Evolutionary conservation across 1,140 invertebrate genomes (phyloP).

Genomic region (Globodera ellingtonae): DNA sequence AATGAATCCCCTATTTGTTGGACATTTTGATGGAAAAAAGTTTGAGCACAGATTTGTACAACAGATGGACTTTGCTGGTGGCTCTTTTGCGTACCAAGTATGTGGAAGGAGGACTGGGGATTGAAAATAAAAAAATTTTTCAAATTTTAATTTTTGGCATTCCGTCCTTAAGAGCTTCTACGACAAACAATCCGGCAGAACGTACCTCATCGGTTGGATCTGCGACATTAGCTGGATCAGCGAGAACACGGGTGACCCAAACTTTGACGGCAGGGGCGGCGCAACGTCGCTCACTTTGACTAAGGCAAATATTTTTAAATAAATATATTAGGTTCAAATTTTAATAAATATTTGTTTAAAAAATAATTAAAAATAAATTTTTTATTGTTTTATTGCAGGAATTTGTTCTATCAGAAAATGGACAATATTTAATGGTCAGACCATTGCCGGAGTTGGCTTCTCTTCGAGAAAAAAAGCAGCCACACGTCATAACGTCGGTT

Average conservation of each 20-base stretch:
- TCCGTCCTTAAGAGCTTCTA: neutral
- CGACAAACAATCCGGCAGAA: neutral
- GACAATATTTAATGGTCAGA: no score
- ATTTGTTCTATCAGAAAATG: no score
- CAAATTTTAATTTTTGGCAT: neutral
- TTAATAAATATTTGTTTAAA: no score
- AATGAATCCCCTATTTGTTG: neutral
- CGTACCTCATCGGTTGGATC: neutral
- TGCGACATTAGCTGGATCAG: neutral
- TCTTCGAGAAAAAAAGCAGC: no score
- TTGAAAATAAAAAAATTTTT: no score
- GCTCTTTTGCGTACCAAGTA: neutral
- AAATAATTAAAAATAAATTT: no score
- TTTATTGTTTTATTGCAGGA: no score
- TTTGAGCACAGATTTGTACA: neutral
- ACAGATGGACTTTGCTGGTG: neutral
- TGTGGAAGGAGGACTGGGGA: no score
- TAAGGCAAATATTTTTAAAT: neutral
- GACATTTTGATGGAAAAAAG: neutral
- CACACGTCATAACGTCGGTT: no score
- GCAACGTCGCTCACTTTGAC: neutral
- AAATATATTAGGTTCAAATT: no score
- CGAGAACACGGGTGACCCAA: neutral
- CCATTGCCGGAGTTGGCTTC: no score
- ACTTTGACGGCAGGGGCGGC: neutral